Base-by-base conservation (phyloP, 2,797 vertebrate species). In the Chloroceryle amazona region DNA sequence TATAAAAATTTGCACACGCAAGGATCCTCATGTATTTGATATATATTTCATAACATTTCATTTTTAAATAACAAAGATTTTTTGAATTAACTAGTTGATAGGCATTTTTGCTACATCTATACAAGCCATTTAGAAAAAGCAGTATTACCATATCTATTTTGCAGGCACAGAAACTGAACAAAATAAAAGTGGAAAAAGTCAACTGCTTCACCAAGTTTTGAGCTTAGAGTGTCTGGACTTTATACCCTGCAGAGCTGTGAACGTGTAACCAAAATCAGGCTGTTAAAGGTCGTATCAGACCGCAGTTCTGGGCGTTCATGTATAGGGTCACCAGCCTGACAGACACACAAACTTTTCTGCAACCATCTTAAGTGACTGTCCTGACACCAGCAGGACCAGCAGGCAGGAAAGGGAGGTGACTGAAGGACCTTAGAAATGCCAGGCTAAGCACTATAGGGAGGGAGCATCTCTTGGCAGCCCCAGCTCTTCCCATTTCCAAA, bases 361-460 rank as follows among this genome's bases (percentile, higher is more conserved):
- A 71, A 47, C 26, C 8, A 31, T 6, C 60, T 74, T 17, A 2
- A 14, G 47, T 58, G 55, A 80, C 19, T 3, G 2, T 35, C 10
- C 41, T 60, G 55, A 16, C 44, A 51, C 3, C 23, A 39, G 21
- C 20, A 49, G 52, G 44, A 74, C 0, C 3, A 35, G 39, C 25
- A 54, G 46, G 23, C 29, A 81, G 47, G 25, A 51, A 71, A 73
- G 4, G 26, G 19, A 51, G 28, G 37, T 1, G 4, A 46, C 47
- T 47, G 33, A 70, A 70, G 39, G 29, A 61, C 46, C 54, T 62
- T 8, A 2, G 7, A 57, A 65, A 37, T 6, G 13, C 22, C 52
- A 79, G 41, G 28, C 18, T 74, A 16, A 0, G 3, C 26, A 49
- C 4, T 0, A 0, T 33, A 47, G 31, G 29, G 13, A 65, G 9